Conservation (phyloP, 1,140 invertebrate species). For the Habropoda laboriosa region DNA sequence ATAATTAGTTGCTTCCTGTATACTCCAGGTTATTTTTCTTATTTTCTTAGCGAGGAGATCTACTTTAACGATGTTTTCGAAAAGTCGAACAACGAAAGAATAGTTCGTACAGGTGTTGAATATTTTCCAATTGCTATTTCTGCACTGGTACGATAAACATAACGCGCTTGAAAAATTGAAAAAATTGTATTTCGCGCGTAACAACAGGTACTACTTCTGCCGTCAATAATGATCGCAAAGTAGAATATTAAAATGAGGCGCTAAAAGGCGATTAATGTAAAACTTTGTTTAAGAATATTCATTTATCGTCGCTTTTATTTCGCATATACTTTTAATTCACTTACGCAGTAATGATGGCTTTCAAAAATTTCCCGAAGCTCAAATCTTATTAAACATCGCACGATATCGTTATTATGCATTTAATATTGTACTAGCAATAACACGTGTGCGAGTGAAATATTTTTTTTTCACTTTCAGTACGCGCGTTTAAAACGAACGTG, state of each 20-base stretch:
- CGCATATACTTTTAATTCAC: neutral
- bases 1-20: neutral
- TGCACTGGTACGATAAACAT: too few relatives aligned
- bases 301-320: neutral
- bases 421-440: neutral
- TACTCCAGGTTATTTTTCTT: neutral
- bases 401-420: neutral
- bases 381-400: neutral
- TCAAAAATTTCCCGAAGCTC: neutral
- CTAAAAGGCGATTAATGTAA: constrained; percentile 18
- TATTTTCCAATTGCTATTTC: too few relatives aligned
- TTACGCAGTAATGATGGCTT: constrained; percentile 5
- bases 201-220: neutral
- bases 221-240: neutral
- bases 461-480: too few relatives aligned
- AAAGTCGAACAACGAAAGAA: neutral
- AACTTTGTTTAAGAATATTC: constrained; percentile 9
- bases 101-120: too few relatives aligned
- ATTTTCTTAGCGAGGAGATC: neutral
- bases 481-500: too few relatives aligned
- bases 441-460: neutral
- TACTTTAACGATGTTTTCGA: neutral
- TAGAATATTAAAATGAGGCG: neutral
- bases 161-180: too few relatives aligned
- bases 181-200: neutral